Evolutionary conservation across 2,888 invertebrate genomes (phyloP).

Genomic region (Hoplodrina ambigua): DNA sequence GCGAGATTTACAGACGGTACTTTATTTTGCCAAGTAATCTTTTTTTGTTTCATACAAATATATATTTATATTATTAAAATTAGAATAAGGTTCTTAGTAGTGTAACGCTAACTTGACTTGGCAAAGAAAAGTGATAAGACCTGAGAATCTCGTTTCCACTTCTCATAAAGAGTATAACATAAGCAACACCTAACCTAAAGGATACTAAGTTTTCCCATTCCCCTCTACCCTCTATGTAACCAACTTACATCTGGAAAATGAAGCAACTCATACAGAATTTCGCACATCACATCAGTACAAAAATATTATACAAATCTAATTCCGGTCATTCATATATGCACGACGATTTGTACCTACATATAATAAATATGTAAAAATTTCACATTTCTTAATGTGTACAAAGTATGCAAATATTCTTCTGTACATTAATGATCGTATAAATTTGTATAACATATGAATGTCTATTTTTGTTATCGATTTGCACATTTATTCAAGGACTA

Average conservation of each 20-base stretch:
- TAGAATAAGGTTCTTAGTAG: too few relatives aligned
- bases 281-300: slow-evolving; percentile 28
- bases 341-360: neutral
- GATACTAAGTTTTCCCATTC: slow-evolving; percentile 15
- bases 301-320: slow-evolving; percentile 14
- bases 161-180: slow-evolving; percentile 9
- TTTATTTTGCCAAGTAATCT: neutral
- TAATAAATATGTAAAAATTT: neutral
- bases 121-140: neutral
- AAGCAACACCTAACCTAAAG: slow-evolving; percentile 18
- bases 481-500: slow-evolving; percentile 6
- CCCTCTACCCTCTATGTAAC: neutral
- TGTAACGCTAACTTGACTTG: neutral
- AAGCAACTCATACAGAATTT: slow-evolving; percentile 15
- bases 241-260: slow-evolving; percentile 3
- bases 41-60: too few relatives aligned
- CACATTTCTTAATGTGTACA: neutral
- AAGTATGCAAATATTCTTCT: too few relatives aligned
- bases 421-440: neutral
- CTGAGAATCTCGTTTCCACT: neutral
- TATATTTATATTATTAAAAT: too few relatives aligned
- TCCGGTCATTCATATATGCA: neutral
- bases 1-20: neutral
- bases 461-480: neutral
- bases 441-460: too few relatives aligned